A percentile compares a stretch with the other conserved stretches of the same genome.
Conservation (phyloP, 2,797 vertebrate genomes). For the Scarus forsteni region DNA sequence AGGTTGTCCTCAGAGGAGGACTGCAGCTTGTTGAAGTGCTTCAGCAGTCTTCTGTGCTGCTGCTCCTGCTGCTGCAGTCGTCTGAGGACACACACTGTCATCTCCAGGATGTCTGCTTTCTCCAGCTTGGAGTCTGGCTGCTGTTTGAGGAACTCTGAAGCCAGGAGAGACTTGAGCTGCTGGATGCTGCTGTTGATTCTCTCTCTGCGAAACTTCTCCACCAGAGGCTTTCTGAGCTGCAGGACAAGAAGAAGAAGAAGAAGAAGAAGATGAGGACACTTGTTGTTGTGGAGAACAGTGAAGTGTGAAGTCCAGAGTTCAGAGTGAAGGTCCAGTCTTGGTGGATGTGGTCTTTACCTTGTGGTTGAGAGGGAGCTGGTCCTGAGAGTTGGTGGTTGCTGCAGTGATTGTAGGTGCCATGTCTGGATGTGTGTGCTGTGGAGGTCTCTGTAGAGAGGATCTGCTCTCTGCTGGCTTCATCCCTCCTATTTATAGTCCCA, state of each 20-base stretch:
- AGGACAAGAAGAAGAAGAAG: too few species aligned
- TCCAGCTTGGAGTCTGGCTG: slow-evolving; percentile 84
- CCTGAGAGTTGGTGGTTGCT: slow-evolving; percentile 58
- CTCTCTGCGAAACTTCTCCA: slow-evolving; percentile 83
- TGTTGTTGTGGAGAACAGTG: not conserved
- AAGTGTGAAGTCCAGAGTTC: not conserved
- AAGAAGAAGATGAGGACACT: slow-evolving; percentile 26
- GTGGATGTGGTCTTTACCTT: slow-evolving; percentile 69
- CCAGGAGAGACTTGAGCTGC: slow-evolving; percentile 65
- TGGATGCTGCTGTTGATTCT: slow-evolving; percentile 74
- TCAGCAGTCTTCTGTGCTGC: slow-evolving; percentile 39
- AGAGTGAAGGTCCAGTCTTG: not conserved
- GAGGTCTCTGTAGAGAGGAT: slow-evolving; percentile 62
- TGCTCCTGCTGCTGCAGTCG: slow-evolving; percentile 46
- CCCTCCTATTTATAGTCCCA: slow-evolving; percentile 82
- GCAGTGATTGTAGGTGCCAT: slow-evolving; percentile 52
- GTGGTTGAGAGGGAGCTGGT: slow-evolving; percentile 62
- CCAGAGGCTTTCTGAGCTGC: slow-evolving; percentile 83
- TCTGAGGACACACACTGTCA: slow-evolving; percentile 79
- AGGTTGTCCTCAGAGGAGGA: slow-evolving; percentile 31
- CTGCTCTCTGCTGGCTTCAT: slow-evolving; percentile 52
- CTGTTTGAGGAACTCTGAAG: slow-evolving; percentile 76
- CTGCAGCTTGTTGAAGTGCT: slow-evolving; percentile 50
- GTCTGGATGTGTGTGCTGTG: slow-evolving; percentile 66
- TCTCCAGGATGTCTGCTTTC: slow-evolving; percentile 84